phyloP scores from a whole-genome alignment of 2,888 invertebrate genomes.

The Drosophila kuntzei region DNA sequence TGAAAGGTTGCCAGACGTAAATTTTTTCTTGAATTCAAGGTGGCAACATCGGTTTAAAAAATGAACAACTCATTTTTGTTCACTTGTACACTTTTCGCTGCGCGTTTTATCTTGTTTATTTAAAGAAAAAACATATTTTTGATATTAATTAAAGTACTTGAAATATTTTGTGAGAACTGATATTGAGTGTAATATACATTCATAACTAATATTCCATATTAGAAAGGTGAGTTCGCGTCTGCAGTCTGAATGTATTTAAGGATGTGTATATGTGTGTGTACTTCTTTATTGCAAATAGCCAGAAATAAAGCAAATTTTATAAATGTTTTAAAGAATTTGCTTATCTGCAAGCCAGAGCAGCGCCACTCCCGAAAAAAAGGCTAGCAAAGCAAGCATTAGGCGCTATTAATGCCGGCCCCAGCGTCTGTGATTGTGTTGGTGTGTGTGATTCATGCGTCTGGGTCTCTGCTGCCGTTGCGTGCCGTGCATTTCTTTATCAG shows the following conservation, averaged over 20 bases:
- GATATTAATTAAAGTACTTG: slow-evolving; percentile 14
- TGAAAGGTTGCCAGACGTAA: too few relatives aligned
- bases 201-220: slow-evolving; percentile 13
- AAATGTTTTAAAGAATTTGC: slow-evolving; percentile 28
- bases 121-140: slow-evolving; percentile 39
- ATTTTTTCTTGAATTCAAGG: too few relatives aligned
- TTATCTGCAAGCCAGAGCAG: slow-evolving; percentile 43
- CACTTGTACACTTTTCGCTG: slow-evolving; percentile 38
- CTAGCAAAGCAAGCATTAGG: slow-evolving; percentile 25
- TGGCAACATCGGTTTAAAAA: too few relatives aligned
- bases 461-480: slow-evolving; percentile 42
- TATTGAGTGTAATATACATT: slow-evolving; percentile 14
- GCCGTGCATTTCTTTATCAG: slow-evolving; percentile 71
- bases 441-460: slow-evolving; percentile 77
- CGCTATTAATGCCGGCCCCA: slow-evolving; percentile 54
- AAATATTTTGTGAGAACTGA: slow-evolving; percentile 14
- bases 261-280: slow-evolving; percentile 12
- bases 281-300: slow-evolving; percentile 3
- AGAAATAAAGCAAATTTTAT: slow-evolving; percentile 6
- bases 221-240: slow-evolving; percentile 57
- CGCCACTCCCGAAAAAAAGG: slow-evolving; percentile 70
- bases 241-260: neutral
- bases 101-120: slow-evolving; percentile 69
- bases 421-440: slow-evolving; percentile 39
- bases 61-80: neutral